Base-by-base conservation (phyloP, 2,888 invertebrate genomes). In the Eudasyphora cyanicolor region DNA sequence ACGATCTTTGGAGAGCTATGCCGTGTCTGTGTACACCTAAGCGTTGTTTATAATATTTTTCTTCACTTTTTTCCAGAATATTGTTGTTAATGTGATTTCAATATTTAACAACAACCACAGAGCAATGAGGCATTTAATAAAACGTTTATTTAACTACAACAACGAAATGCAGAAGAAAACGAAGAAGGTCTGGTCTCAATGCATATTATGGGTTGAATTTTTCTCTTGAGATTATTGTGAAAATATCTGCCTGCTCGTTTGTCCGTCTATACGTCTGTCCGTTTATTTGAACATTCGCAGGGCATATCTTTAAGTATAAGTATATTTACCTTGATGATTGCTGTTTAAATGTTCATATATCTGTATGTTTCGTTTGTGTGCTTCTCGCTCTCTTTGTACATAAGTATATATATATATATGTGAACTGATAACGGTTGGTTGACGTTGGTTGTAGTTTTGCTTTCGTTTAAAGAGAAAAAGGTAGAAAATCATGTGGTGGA, bases 341-440 rank as follows among this genome's bases (percentile, higher is more conserved):
- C 35, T 51, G 79, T 60, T 62, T 74, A 57, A 60, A 60, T 60
- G 60, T 27, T 60, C 60, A 60, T 60, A 29, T 60, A 60, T 29
- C n/a, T 29, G 14, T 60, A 29, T 54, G 51, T 60, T n/a, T 60
- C n/a, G 17, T 29, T 14, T 57, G 7, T 60, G 6, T 67, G 27
- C 24, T 60, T 57, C 24, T 3, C 1, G 4, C 3, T 12, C 21
- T 21, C 19, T 45, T n/a, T 14, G 12, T 38, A 35, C 35, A 62
- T 32, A 62, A 29, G 62, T 62, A 62, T 21, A 45, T n/a, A 45
- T 45, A 3, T 45, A 10, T 35, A n/a, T 62, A 21, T 42, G 24
- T 38, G 38, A 74, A 57, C 73, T 84, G 81, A 84, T 84, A 84
- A 76, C 83, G 80, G 71, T 78, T 75, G 78, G 78, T 84, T 79